Evolutionary conservation across 2,113 vertebrate species (phyloP).

Genomic region (Ornithorhynchus anatinus): DNA sequence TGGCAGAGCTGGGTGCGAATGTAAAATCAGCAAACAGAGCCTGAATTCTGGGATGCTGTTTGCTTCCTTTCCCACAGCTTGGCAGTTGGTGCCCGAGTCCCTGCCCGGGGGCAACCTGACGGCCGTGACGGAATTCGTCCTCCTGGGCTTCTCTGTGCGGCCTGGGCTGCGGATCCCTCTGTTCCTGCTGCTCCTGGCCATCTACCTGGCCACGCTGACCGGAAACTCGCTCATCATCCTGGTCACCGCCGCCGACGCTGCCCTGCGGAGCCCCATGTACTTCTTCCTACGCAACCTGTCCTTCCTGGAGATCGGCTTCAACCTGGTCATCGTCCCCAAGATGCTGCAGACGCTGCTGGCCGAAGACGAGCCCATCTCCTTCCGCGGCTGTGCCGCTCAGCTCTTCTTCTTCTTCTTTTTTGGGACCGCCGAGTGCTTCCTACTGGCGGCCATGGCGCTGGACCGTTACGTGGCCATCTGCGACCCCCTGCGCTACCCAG

Average conservation of each 20-base stretch:
- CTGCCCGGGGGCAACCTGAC: not conserved
- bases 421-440: slow-evolving; percentile 21
- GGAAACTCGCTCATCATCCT: slow-evolving; percentile 19
- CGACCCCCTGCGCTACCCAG: slow-evolving; percentile 26
- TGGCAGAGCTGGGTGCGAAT: too few species aligned
- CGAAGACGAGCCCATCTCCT: slow-evolving; percentile 26
- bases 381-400: slow-evolving; percentile 26
- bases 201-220: slow-evolving; percentile 2
- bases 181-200: slow-evolving; percentile 42
- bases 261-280: slow-evolving; percentile 10
- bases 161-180: slow-evolving; percentile 36
- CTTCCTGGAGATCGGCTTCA: slow-evolving; percentile 24
- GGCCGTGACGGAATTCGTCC: not conserved
- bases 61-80: not conserved
- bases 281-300: slow-evolving; percentile 13
- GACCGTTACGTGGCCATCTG: slow-evolving; percentile 45
- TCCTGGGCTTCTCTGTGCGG: not conserved
- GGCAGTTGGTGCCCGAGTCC: not conserved
- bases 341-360: slow-evolving; percentile 21
- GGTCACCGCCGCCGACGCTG: not conserved
- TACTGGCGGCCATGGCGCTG: slow-evolving; percentile 38
- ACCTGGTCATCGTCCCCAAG: slow-evolving; percentile 27
- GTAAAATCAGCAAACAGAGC: too few species aligned
- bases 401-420: slow-evolving; percentile 42
- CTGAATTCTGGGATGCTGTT: too few species aligned